Conservation (phyloP, 2,888 invertebrate species). For the Melikaiella ostensackeni region DNA sequence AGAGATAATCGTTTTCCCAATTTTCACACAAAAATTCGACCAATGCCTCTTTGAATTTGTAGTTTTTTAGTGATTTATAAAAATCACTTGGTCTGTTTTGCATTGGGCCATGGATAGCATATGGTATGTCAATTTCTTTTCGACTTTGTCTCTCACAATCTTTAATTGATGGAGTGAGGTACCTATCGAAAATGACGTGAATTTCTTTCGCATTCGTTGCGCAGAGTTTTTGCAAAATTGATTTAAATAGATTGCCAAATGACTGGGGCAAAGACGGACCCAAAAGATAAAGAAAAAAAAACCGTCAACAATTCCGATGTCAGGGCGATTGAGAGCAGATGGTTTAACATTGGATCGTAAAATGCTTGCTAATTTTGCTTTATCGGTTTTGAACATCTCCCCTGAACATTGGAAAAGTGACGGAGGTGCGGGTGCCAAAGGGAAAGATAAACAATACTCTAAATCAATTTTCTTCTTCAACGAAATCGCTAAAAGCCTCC, state of each 20-base stretch:
- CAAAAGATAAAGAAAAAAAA: neutral
- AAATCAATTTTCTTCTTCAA: conserved; percentile 65
- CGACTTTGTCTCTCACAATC: conserved; percentile 13
- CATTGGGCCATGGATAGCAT: conserved; percentile 57
- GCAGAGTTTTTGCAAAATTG: conserved; percentile 15
- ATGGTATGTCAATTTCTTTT: conserved; percentile 54
- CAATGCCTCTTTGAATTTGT: conserved; percentile 57
- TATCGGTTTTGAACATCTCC: conserved; percentile 47
- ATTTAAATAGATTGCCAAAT: neutral
- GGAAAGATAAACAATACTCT: conserved; percentile 62
- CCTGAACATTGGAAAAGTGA: conserved; percentile 44
- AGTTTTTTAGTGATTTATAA: conserved; percentile 54
- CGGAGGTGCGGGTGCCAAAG: conserved; percentile 52
- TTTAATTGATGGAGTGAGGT: conserved; percentile 26
- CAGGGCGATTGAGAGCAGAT: neutral
- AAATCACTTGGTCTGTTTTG: conserved; percentile 57
- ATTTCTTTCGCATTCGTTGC: conserved; percentile 6
- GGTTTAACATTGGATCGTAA: conserved; percentile 49
- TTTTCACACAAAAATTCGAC: conserved; percentile 6
- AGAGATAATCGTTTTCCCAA: conserved; percentile 2
- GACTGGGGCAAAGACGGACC: conserved; percentile 3
- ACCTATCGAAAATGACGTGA: conserved; percentile 30
- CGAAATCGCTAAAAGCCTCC: conserved; percentile 60
- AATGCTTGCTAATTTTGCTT: conserved; percentile 40
- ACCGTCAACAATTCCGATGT: conserved; percentile 60